phyloP scores from a whole-genome alignment of 2,797 vertebrate genomes.

The Falco berigora region DNA sequence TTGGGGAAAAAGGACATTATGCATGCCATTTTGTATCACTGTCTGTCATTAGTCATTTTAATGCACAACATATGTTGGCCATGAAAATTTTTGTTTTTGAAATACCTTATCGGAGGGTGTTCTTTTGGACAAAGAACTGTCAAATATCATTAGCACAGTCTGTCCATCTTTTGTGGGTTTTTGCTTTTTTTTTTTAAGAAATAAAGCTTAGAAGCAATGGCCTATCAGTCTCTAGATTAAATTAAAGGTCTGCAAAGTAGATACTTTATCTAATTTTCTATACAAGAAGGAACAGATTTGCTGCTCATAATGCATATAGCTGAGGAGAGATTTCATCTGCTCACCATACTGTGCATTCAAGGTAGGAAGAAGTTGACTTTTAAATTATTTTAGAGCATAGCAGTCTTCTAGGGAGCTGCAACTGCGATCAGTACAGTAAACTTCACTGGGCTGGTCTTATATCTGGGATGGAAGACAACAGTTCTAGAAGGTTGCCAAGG shows the following conservation, averaged over 20 bases:
- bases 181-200: neutral
- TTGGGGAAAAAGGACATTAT: neutral
- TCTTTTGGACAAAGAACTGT: neutral
- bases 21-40: neutral
- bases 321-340: neutral
- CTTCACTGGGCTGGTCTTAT: neutral
- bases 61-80: neutral
- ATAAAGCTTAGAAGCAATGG: neutral
- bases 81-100: neutral
- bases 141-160: neutral
- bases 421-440: accelerated
- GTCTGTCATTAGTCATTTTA: neutral
- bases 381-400: neutral
- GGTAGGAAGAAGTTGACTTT: neutral
- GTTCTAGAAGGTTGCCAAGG: neutral
- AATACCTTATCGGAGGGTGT: neutral
- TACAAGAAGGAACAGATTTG: neutral
- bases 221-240: neutral
- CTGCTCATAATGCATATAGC: neutral
- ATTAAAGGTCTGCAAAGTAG: neutral
- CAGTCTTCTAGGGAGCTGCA: neutral
- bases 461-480: neutral
- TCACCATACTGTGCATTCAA: neutral
- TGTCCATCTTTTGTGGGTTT: neutral
- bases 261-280: neutral